Evolutionary conservation across 2,888 invertebrate species (phyloP).

Genomic region (Desoria tigrina): DNA sequence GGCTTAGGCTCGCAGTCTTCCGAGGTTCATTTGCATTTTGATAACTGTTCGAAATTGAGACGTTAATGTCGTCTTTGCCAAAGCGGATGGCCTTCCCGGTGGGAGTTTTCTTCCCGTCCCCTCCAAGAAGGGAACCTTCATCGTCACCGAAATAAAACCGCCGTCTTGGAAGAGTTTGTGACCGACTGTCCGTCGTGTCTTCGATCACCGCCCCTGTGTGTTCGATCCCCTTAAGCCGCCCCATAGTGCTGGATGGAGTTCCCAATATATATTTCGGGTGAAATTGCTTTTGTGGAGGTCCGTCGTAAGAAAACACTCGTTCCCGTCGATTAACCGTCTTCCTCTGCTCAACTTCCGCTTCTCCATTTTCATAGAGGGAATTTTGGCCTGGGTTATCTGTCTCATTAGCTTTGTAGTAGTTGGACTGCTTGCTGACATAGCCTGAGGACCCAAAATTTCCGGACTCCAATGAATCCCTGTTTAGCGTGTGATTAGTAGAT

Average conservation of each 20-base stretch:
- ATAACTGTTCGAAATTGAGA: conserved; percentile 52
- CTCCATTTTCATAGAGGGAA: conserved; percentile 50
- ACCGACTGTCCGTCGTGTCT: conserved; percentile 36
- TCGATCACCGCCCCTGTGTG: conserved; percentile 50
- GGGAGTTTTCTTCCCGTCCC: conserved; percentile 21
- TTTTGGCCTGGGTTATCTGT: conserved; percentile 53
- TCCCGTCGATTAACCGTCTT: conserved; percentile 53
- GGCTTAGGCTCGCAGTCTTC: conserved; percentile 44
- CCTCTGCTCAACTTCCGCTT: conserved; percentile 51
- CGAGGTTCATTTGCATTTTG: conserved; percentile 34
- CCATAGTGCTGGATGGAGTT: conserved; percentile 49
- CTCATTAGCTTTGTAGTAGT: conserved; percentile 53
- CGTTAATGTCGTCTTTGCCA: conserved; percentile 52
- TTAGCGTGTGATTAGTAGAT: conserved; percentile 37
- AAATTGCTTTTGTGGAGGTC: conserved; percentile 53
- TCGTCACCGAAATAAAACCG: conserved; percentile 54
- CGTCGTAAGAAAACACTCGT: conserved; percentile 51
- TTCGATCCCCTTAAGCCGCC: conserved; percentile 51
- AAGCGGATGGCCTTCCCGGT: conserved; percentile 48
- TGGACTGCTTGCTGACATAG: conserved; percentile 52
- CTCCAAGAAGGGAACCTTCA: conserved; percentile 46
- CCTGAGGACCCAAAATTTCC: conserved; percentile 47
- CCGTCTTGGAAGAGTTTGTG: conserved; percentile 50
- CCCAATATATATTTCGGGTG: conserved; percentile 53
- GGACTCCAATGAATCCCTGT: conserved; percentile 45